Percentiles rank a stretch among this genome's conserved stretches.
Conservation (phyloP, 64 coral and sea anemone genomes). For the Pocillopora verrucosa region DNA sequence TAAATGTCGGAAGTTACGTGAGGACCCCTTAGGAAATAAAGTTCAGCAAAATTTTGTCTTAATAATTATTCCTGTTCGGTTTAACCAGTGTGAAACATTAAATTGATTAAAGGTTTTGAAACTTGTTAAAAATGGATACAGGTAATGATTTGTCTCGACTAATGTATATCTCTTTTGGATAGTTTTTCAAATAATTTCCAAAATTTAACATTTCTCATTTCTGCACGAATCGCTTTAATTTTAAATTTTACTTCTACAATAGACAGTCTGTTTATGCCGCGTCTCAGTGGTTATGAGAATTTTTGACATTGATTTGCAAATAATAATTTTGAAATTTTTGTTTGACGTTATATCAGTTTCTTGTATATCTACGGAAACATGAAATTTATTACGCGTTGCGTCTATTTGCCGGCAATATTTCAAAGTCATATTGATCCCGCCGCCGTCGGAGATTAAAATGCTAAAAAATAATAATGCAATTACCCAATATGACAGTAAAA, state of each 20-base stretch:
- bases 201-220: too few relatives aligned
- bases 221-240: too few relatives aligned
- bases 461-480: background rate
- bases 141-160: background rate
- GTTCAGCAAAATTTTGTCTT: background rate
- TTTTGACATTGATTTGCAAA: too few relatives aligned
- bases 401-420: background rate
- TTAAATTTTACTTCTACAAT: too few relatives aligned
- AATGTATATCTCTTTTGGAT: background rate
- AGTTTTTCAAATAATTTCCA: background rate
- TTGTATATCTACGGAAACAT: background rate
- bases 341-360: background rate
- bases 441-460: background rate
- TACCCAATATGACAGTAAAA: background rate
- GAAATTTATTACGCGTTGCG: background rate
- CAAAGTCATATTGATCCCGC: background rate
- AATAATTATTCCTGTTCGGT: background rate
- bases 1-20: background rate
- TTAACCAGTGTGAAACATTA: background rate
- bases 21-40: background rate
- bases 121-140: too few relatives aligned
- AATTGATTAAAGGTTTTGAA: background rate
- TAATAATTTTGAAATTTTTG: too few relatives aligned
- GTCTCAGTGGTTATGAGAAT: too few relatives aligned
- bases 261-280: too few relatives aligned